Evolutionary conservation across 2,888 invertebrate genomes (phyloP), one percentile per base, ranked within the genome.

Genomic region (Julus scanicus): DNA sequence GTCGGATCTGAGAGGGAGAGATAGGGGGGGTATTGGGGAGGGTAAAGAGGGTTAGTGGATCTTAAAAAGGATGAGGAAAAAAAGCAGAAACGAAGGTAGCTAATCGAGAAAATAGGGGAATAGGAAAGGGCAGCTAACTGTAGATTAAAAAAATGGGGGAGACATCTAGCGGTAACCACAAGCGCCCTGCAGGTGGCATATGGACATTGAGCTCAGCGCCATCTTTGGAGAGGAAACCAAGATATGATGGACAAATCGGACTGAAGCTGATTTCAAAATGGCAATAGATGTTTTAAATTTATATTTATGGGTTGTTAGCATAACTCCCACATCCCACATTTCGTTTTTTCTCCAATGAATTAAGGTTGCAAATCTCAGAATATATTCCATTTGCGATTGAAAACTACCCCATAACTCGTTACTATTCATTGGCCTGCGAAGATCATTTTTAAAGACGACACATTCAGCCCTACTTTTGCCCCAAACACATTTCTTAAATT

Each of bases 41-140:
- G n/a, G 6, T n/a, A 29, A 71, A 63, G 63, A n/a, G n/a, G 8
- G 63, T 63, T 63, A n/a, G 13, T 9, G 71, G 71, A 9, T n/a
- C 71, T 29, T 29, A 29, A 29, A 71, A 71, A 29, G 71, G 71
- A n/a, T 20, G 71, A 11, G 71, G 20, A 29, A 3, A 29, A 71
- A 71, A 17, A 53, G 13, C 53, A 53, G 15, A 6, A 29, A 11
- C 71, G 29, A 29, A 29, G 29, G 71, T 71, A 29, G 11, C n/a
- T 63, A 63, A 63, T 63, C 57, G 11, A 8, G 20, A n/a, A 71
- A 71, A 71, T 71, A 71, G 29, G 71, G 71, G 8, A 63, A 20
- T 29, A 29, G 63, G 63, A n/a, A 29, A 71, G 71, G 63, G 63
- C 63, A 63, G 63, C 63, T 20, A 20, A 63, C 63, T 63, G 63